Percentiles rank a stretch among this genome's conserved stretches.
Evolutionary conservation across 2,888 invertebrate genomes (phyloP).

Genomic region (Ochropacha duplaris): DNA sequence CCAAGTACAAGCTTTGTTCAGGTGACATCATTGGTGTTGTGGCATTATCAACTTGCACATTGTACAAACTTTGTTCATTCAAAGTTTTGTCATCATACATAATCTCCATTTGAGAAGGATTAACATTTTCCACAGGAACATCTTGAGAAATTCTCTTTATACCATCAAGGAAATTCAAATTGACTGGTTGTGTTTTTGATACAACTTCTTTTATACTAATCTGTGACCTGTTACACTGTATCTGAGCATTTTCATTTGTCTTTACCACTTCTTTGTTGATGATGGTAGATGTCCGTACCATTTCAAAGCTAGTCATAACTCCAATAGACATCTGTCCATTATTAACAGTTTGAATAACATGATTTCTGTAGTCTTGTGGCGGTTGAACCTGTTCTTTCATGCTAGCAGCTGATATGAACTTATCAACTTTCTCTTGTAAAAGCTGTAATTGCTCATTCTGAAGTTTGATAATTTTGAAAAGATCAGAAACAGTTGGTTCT

Average conservation of each 20-base stretch:
- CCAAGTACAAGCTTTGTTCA: conserved; percentile 72
- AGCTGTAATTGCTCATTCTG: conserved; percentile 86
- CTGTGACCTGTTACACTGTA: conserved; percentile 72
- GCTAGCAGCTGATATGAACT: conserved; percentile 65
- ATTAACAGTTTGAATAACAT: conserved; percentile 58
- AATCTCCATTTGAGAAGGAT: conserved; percentile 27
- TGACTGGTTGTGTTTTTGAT: conserved; percentile 52
- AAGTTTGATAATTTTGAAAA: conserved; percentile 85
- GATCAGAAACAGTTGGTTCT: conserved; percentile 82
- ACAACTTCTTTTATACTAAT: conserved; percentile 70
- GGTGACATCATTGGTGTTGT: conserved; percentile 74
- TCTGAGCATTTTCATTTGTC: conserved; percentile 60
- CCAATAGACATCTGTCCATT: conserved; percentile 85
- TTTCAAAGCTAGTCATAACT: conserved; percentile 88
- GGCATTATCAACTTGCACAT: conserved; percentile 75
- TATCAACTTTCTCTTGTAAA: conserved; percentile 85
- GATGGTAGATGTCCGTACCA: conserved; percentile 76
- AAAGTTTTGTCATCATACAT: conserved; percentile 64
- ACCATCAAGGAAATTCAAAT: conserved; percentile 73
- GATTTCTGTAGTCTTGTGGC: conserved; percentile 52
- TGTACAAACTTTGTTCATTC: conserved; percentile 73
- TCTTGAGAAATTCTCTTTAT: conserved; percentile 46
- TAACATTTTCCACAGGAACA: conserved; percentile 17
- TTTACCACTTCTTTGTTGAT: conserved; percentile 69
- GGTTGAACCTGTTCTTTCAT: conserved; percentile 38